Percentiles rank a stretch among this genome's conserved stretches.
Evolutionary conservation across 1,140 invertebrate genomes (phyloP).

Genomic region (Pseudomyrmex dendroicus): DNA sequence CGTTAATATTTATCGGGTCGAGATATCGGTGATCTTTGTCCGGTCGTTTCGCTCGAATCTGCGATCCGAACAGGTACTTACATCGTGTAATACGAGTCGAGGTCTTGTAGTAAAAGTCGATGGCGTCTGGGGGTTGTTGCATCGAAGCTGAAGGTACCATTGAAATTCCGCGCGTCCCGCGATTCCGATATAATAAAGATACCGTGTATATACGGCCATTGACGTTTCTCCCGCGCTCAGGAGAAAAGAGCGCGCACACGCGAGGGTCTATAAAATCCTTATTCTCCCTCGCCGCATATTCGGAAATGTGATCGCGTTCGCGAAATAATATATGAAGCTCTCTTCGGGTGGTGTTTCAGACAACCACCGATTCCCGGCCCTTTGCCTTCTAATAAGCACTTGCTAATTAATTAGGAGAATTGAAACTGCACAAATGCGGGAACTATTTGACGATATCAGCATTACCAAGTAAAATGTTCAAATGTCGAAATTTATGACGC

Average conservation of each 20-base stretch:
- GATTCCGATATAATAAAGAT: conserved; percentile 51
- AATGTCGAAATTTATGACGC: background rate
- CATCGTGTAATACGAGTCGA: conserved; percentile 22
- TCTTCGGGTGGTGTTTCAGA: conserved; percentile 21
- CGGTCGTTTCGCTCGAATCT: conserved; percentile 16
- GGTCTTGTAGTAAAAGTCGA: conserved; percentile 25
- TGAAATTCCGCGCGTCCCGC: conserved; percentile 31
- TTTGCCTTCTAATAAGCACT: conserved; percentile 35
- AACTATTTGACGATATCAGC: background rate
- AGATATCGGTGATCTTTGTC: conserved; percentile 14
- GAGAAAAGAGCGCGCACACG: background rate
- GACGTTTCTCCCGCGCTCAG: background rate
- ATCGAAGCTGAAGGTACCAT: conserved; percentile 34
- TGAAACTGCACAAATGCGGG: conserved; percentile 10
- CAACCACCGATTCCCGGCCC: background rate
- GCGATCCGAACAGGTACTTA: conserved; percentile 33
- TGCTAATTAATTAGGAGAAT: conserved; percentile 51
- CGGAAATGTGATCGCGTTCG: conserved; percentile 35
- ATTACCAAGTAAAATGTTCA: conserved; percentile 24
- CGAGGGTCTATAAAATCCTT: conserved; percentile 22
- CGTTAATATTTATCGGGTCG: conserved; percentile 23
- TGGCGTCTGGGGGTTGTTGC: background rate
- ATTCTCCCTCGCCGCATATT: background rate
- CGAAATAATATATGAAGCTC: conserved; percentile 23
- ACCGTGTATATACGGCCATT: conserved; percentile 35